phyloP scores from a whole-genome alignment of 2,797 vertebrate genomes.

The Enteromius paludinosus region DNA sequence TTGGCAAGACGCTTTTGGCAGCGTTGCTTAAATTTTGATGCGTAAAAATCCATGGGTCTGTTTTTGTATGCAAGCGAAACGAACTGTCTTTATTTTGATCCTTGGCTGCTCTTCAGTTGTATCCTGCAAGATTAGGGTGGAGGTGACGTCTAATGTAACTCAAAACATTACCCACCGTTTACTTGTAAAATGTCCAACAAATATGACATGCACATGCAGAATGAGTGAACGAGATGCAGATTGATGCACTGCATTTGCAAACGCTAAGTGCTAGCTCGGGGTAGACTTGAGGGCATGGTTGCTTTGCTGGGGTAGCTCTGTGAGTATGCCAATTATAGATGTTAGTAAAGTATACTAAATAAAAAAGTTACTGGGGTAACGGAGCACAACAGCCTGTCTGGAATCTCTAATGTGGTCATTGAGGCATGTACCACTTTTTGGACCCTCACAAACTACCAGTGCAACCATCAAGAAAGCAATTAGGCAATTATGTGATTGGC shows the following conservation, averaged over 20 bases:
- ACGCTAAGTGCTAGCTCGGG: slow-evolving; percentile 41
- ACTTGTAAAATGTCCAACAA: slow-evolving; percentile 15
- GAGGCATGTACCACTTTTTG: slow-evolving; percentile 48
- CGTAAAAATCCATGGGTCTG: slow-evolving; percentile 9
- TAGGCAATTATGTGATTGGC: slow-evolving; percentile 57
- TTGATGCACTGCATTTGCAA: slow-evolving; percentile 35
- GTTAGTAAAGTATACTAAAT: slow-evolving; percentile 42
- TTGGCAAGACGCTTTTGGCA: slow-evolving; percentile 46
- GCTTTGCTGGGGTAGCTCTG: slow-evolving; percentile 46
- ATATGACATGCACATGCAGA: slow-evolving; percentile 25
- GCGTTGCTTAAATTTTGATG: slow-evolving; percentile 44
- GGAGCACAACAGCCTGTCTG: slow-evolving; percentile 27
- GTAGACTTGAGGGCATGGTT: slow-evolving; percentile 47
- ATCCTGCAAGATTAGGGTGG: slow-evolving; percentile 16
- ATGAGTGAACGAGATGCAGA: slow-evolving; percentile 15
- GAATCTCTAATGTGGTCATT: slow-evolving; percentile 28
- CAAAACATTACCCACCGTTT: slow-evolving; percentile 26
- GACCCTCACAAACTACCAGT: slow-evolving; percentile 50
- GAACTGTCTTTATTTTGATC: not conserved
- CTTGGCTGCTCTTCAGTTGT: slow-evolving; percentile 5
- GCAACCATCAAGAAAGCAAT: slow-evolving; percentile 50
- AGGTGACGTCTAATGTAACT: slow-evolving; percentile 16
- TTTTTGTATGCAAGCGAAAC: slow-evolving; percentile 2
- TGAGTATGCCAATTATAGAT: slow-evolving; percentile 51
- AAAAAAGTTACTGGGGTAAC: slow-evolving; percentile 40